Percentiles rank a stretch among this genome's conserved stretches.
Conservation (phyloP, 1,140 invertebrate species). For the Lepidurus arcticus region DNA sequence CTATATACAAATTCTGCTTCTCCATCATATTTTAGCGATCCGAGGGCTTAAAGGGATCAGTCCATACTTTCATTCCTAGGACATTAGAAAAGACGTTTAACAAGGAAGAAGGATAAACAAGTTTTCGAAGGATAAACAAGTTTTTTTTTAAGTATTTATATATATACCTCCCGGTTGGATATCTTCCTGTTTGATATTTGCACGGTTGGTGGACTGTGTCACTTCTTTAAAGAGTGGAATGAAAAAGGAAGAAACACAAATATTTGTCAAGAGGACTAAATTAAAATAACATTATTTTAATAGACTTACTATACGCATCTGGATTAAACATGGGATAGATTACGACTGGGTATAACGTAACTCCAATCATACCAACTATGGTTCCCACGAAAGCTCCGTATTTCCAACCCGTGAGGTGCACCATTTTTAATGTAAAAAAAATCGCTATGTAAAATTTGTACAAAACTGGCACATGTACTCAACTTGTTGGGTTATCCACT, state of each 20-base stretch:
- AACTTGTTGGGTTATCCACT: not conserved
- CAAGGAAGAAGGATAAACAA: slow-evolving; percentile 26
- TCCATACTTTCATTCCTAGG: slow-evolving; percentile 66
- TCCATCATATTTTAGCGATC: not conserved
- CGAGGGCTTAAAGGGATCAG: slow-evolving; percentile 55
- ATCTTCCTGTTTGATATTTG: slow-evolving; percentile 56
- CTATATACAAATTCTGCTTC: not conserved
- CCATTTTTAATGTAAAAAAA: slow-evolving; percentile 39
- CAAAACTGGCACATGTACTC: not conserved
- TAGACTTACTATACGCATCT: slow-evolving; percentile 55
- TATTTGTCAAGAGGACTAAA: slow-evolving; percentile 7
- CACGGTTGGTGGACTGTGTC: slow-evolving; percentile 50
- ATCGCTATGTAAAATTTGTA: not conserved
- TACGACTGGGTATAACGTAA: slow-evolving; percentile 56
- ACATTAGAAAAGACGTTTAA: slow-evolving; percentile 40
- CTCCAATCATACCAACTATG: slow-evolving; percentile 52
- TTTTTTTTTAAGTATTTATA: slow-evolving; percentile 18
- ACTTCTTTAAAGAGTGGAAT: slow-evolving; percentile 51
- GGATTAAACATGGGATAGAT: slow-evolving; percentile 60
- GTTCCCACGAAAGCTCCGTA: slow-evolving; percentile 54
- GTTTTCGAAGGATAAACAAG: slow-evolving; percentile 24
- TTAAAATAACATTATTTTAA: slow-evolving; percentile 22
- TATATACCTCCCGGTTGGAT: slow-evolving; percentile 64
- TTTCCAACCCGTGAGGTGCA: slow-evolving; percentile 52
- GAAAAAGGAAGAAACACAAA: slow-evolving; percentile 23